Percentiles rank a stretch among this genome's conserved stretches.
Evolutionary conservation across 1,140 invertebrate genomes (phyloP).

Genomic region (Chlorops oryzae): DNA sequence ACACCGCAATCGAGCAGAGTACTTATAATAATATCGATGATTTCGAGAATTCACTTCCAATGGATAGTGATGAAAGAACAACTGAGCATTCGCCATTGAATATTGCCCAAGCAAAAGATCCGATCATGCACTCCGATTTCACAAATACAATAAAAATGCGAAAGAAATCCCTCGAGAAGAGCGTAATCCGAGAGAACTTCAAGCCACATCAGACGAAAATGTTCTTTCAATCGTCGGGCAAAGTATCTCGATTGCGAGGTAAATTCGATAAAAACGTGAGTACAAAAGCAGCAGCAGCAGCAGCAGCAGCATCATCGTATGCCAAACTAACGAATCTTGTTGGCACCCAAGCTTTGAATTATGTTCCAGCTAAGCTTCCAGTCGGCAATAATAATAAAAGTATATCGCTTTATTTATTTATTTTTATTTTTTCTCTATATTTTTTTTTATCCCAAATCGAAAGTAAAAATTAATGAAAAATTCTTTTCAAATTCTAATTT

Average conservation of each 20-base stretch:
- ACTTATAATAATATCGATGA: neutral
- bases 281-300: constrained; percentile 5
- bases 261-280: constrained; percentile 25
- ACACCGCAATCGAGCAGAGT: neutral
- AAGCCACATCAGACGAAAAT: constrained; percentile 22
- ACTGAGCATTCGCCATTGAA: neutral
- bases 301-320: neutral
- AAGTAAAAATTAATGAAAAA: neutral
- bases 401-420: constrained; percentile 9
- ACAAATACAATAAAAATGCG: constrained; percentile 47
- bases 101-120: constrained; percentile 15
- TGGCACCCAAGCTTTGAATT: constrained; percentile 11
- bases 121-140: constrained; percentile 45
- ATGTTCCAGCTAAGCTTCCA: constrained; percentile 8
- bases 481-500: too few species aligned
- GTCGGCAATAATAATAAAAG: constrained; percentile 14
- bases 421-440: neutral
- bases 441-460: neutral
- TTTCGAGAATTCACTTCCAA: neutral
- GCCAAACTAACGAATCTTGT: constrained; percentile 3
- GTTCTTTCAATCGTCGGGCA: constrained; percentile 31
- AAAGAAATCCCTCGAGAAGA: constrained; percentile 44
- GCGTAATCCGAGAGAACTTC: constrained; percentile 30
- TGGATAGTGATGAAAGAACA: neutral
- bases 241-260: constrained; percentile 41